Percentiles rank a stretch among this genome's conserved stretches.
Evolutionary conservation across 2,797 vertebrate species (phyloP).

Genomic region (Masticophis lateralis): DNA sequence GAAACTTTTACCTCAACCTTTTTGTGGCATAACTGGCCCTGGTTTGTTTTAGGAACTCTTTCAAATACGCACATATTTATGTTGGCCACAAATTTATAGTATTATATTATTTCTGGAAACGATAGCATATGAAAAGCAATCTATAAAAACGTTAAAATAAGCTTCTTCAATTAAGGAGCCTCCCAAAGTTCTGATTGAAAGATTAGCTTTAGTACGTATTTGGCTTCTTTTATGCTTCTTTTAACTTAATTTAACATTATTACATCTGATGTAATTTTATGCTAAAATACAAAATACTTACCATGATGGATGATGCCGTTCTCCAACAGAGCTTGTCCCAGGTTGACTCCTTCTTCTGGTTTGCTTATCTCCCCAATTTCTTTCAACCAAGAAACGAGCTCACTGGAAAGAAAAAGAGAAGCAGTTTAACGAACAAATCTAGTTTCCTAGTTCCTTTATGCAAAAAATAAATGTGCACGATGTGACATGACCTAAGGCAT

Average conservation of each 20-base stretch:
- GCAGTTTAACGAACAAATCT: conserved; percentile 34
- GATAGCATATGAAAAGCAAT: neutral
- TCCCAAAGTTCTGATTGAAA: neutral
- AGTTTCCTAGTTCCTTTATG: neutral
- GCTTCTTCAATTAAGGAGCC: neutral
- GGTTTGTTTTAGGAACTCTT: neutral
- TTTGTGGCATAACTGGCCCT: neutral
- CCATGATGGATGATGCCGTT: conserved; percentile 99
- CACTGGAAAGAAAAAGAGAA: conserved; percentile 73
- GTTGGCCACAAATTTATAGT: neutral
- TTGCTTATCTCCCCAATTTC: conserved; percentile 97
- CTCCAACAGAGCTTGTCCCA: conserved; percentile 95
- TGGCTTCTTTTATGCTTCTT: neutral
- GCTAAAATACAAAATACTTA: conserved; percentile 66
- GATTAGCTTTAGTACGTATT: neutral
- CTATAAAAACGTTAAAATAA: neutral
- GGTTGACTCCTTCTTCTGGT: conserved; percentile 93
- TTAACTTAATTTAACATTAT: neutral
- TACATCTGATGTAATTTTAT: conserved; percentile 2
- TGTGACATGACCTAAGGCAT: neutral
- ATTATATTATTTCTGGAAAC: neutral
- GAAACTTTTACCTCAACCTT: no score
- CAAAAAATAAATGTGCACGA: neutral
- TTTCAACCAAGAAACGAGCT: conserved; percentile 96
- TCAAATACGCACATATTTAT: neutral